A percentile compares a stretch with the other conserved stretches of the same genome.
These are phyloP conservation scores for Hemibagrus wyckioides DNA, from an alignment of 2,113 vertebrate species.

Conservation along the genomic window DNA sequence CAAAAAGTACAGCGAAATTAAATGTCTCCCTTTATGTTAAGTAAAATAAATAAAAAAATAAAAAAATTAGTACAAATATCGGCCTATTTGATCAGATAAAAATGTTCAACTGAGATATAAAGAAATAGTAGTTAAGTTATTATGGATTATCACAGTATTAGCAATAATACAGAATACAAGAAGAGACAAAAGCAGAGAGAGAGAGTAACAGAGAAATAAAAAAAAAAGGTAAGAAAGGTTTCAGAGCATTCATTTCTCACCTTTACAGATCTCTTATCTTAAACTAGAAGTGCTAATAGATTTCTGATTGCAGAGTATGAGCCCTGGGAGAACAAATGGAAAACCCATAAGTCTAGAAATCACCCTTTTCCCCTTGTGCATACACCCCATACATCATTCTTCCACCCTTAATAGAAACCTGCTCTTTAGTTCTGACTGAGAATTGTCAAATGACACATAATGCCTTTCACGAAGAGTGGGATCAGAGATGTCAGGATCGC, in stretches of 20 bases:
- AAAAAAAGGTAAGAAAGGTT: background rate
- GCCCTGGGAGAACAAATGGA: background rate
- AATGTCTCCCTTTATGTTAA: too few species aligned
- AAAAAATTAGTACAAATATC: too few species aligned
- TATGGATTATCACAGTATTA: too few species aligned
- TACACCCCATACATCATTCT: background rate
- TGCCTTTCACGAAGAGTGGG: background rate
- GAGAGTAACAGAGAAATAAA: background rate
- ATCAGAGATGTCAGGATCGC: background rate
- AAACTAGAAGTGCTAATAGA: slow-evolving; percentile 4
- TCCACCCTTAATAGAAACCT: slow-evolving; percentile 20
- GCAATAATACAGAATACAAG: background rate
- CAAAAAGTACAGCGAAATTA: too few species aligned
- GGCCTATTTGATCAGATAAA: too few species aligned
- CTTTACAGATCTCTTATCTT: slow-evolving; percentile 16
- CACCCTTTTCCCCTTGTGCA: slow-evolving; percentile 9
- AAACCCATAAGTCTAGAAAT: background rate
- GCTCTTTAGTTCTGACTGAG: background rate
- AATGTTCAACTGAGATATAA: too few species aligned
- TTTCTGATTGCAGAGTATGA: slow-evolving; percentile 11
- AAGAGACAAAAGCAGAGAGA: background rate
- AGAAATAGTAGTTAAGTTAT: too few species aligned
- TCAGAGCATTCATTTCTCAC: slow-evolving; percentile 15
- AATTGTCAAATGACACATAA: background rate
- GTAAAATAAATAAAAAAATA: too few species aligned